Evolutionary conservation across 2,888 invertebrate species (phyloP).

Genomic region (Caenorhabditis sulstoni): DNA sequence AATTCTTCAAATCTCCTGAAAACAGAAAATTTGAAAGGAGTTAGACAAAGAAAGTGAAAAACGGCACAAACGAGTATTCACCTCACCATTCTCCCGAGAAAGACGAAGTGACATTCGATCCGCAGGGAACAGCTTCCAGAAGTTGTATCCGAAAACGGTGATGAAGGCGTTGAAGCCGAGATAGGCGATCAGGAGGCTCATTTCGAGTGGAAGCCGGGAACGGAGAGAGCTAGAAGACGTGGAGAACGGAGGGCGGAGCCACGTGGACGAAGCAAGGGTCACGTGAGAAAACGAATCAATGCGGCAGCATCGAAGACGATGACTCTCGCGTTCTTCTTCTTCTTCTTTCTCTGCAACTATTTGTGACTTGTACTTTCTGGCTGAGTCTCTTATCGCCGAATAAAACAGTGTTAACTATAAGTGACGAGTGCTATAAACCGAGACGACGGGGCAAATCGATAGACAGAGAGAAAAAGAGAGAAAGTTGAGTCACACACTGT

Average conservation of each 20-base stretch:
- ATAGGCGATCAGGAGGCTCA: conserved; percentile 39
- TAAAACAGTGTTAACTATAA: conserved; percentile 44
- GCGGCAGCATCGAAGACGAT: background rate
- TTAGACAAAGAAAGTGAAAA: background rate
- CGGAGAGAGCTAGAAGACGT: background rate
- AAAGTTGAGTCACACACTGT: conserved; percentile 50
- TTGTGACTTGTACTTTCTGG: conserved; percentile 38
- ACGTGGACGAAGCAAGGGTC: background rate
- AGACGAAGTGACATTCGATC: conserved; percentile 33
- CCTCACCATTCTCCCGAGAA: conserved; percentile 51
- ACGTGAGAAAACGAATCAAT: background rate
- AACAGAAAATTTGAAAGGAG: conserved; percentile 2
- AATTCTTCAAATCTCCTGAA: conserved; percentile 32
- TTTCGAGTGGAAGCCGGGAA: background rate
- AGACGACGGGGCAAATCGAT: conserved; percentile 2
- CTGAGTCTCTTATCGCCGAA: conserved; percentile 17
- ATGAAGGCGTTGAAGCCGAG: conserved; percentile 42
- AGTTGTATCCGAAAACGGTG: conserved; percentile 51
- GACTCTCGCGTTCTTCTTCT: background rate
- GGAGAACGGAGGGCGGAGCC: background rate
- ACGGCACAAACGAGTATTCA: conserved; percentile 37
- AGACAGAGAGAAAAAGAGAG: conserved; percentile 11
- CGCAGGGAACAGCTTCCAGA: conserved; percentile 50
- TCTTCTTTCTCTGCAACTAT: conserved; percentile 3
- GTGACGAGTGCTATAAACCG: conserved; percentile 9